A percentile compares a stretch with the other conserved stretches of the same genome.
Evolutionary conservation across 2,888 invertebrate species (phyloP).

Genomic region (Drosophila borborema): DNA sequence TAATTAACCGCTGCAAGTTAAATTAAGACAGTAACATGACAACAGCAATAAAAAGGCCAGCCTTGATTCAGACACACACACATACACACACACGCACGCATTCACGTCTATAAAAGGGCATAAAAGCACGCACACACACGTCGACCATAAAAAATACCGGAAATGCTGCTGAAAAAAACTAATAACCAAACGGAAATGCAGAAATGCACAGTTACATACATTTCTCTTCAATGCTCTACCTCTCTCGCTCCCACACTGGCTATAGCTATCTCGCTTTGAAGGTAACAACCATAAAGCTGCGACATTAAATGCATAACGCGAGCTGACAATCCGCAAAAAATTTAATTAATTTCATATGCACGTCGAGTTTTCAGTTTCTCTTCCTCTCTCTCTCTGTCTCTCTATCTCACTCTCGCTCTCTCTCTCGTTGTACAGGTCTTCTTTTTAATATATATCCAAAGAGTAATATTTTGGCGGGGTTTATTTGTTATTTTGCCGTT

Average conservation of each 20-base stretch:
- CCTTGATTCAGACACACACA: slow-evolving; percentile 43
- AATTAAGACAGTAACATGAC: slow-evolving; percentile 78
- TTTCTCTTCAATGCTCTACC: not conserved
- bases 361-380: slow-evolving; percentile 43
- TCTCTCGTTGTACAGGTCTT: slow-evolving; percentile 10
- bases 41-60: slow-evolving; percentile 40
- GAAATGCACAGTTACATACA: slow-evolving; percentile 43
- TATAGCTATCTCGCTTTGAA: slow-evolving; percentile 15
- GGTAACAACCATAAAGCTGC: slow-evolving; percentile 77
- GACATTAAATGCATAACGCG: slow-evolving; percentile 70
- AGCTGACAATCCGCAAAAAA: slow-evolving; percentile 65
- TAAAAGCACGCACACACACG: slow-evolving; percentile 30
- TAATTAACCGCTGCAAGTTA: slow-evolving; percentile 73
- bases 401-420: not conserved
- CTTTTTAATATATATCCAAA: slow-evolving; percentile 29
- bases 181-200: slow-evolving; percentile 81
- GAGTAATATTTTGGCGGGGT: slow-evolving; percentile 15
- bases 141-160: slow-evolving; percentile 65
- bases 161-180: slow-evolving; percentile 70
- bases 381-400: not conserved
- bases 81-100: slow-evolving; percentile 16
- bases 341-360: slow-evolving; percentile 80
- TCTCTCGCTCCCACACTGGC: not conserved
- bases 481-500: slow-evolving; percentile 42
- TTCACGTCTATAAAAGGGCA: slow-evolving; percentile 11